phyloP scores from a whole-genome alignment of 2,888 invertebrate species.

The Platerodrilus igneus region DNA sequence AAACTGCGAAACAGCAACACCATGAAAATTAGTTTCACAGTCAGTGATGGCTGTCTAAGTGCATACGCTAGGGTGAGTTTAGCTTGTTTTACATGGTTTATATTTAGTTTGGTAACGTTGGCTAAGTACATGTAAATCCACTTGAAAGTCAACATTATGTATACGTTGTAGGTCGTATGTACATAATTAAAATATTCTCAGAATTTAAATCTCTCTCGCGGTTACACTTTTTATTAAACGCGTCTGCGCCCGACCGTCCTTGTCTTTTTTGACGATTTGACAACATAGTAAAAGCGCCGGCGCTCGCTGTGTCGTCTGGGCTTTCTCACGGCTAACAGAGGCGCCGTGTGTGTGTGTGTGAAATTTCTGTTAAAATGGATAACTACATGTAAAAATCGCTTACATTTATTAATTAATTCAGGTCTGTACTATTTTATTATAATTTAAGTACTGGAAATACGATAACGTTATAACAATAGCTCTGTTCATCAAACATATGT shows the following conservation, averaged over 20 bases:
- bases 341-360: conserved; percentile 12
- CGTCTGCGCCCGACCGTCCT: conserved; percentile 23
- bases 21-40: too few relatives aligned
- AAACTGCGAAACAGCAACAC: too few relatives aligned
- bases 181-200: too few relatives aligned
- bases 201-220: too few relatives aligned
- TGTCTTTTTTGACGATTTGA: conserved; percentile 11
- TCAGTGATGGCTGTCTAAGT: too few relatives aligned
- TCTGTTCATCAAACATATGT: conserved; percentile 12
- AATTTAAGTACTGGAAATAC: not conserved
- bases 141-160: too few relatives aligned
- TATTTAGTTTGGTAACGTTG: too few relatives aligned
- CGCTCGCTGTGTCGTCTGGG: conserved; percentile 14
- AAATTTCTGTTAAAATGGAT: conserved; percentile 16
- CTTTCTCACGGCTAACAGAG: conserved; percentile 16
- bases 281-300: conserved; percentile 16
- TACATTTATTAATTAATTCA: conserved; percentile 1
- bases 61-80: too few relatives aligned
- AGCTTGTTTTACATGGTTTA: too few relatives aligned
- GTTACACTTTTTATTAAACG: too few relatives aligned
- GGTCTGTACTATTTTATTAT: conserved; percentile 14
- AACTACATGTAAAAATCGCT: conserved; percentile 7
- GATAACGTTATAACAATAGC: not conserved
- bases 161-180: too few relatives aligned
- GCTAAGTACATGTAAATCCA: too few relatives aligned